phyloP scores from a whole-genome alignment of 2,113 vertebrate species.

The Chiloscyllium plagiosum region DNA sequence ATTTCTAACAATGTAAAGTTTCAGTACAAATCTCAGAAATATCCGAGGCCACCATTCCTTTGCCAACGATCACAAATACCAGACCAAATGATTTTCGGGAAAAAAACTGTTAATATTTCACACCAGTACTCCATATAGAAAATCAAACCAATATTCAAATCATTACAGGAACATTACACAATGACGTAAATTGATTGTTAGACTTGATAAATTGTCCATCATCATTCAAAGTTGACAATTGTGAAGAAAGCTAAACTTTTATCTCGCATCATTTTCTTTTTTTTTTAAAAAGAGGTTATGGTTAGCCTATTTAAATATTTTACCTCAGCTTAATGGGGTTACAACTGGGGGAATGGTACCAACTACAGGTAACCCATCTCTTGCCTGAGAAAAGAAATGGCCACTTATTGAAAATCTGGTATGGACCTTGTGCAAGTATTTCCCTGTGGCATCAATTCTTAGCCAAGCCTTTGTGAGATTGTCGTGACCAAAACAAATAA shows the following conservation, averaged over 20 bases:
- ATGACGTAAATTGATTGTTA: background rate
- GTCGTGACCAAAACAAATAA: background rate
- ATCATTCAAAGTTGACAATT: background rate
- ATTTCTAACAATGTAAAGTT: background rate
- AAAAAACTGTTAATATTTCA: background rate
- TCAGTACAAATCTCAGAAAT: background rate
- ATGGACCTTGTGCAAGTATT: background rate
- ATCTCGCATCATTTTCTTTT: background rate
- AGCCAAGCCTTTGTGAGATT: background rate
- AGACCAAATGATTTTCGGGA: background rate
- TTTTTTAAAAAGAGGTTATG: background rate
- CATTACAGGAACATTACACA: background rate
- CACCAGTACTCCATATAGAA: background rate
- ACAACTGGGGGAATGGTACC: background rate
- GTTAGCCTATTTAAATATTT: background rate
- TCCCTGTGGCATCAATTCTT: background rate
- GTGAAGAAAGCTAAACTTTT: background rate
- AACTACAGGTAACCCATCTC: background rate
- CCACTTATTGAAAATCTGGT: background rate
- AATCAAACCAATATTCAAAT: background rate
- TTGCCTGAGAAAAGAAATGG: background rate
- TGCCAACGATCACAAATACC: background rate
- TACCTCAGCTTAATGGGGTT: background rate
- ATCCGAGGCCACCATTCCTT: background rate
- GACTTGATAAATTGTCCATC: background rate